Evolutionary conservation across 2,888 invertebrate genomes (phyloP).

Genomic region (Orthosia gracilis): DNA sequence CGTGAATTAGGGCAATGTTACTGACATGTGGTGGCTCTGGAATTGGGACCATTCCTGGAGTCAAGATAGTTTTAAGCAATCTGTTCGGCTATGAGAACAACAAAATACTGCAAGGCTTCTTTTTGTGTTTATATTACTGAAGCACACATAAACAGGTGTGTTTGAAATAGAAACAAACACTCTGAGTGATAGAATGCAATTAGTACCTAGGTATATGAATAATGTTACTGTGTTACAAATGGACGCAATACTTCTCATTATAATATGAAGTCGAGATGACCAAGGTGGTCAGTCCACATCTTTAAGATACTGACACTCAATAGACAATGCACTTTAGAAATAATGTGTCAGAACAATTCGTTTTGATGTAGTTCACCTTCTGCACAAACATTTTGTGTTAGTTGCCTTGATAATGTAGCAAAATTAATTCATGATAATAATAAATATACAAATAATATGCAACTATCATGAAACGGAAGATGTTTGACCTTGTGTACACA

Average conservation of each 20-base stretch:
- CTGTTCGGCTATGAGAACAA: neutral
- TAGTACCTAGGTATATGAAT: slow-evolving; percentile 27
- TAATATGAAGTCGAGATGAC: slow-evolving; percentile 45
- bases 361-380: slow-evolving; percentile 13
- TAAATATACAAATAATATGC: slow-evolving; percentile 1
- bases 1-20: slow-evolving; percentile 14
- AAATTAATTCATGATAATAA: slow-evolving; percentile 9
- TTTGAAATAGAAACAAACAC: slow-evolving; percentile 32
- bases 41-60: slow-evolving; percentile 15
- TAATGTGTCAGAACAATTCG: slow-evolving; percentile 10
- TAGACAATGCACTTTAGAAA: slow-evolving; percentile 37
- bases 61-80: slow-evolving; percentile 1
- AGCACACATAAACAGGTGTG: slow-evolving; percentile 5
- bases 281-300: slow-evolving; percentile 28
- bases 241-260: slow-evolving; percentile 47
- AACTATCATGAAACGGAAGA: slow-evolving; percentile 29
- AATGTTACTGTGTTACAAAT: slow-evolving; percentile 36
- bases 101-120: slow-evolving; percentile 16
- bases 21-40: slow-evolving; percentile 14
- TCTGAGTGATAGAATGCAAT: slow-evolving; percentile 26
- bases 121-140: slow-evolving; percentile 15
- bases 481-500: slow-evolving; percentile 37
- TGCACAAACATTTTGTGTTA: slow-evolving; percentile 15
- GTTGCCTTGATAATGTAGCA: slow-evolving; percentile 3
- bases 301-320: slow-evolving; percentile 22